Conservation (phyloP, 2,797 vertebrate species). For the Graptemys geographica region DNA sequence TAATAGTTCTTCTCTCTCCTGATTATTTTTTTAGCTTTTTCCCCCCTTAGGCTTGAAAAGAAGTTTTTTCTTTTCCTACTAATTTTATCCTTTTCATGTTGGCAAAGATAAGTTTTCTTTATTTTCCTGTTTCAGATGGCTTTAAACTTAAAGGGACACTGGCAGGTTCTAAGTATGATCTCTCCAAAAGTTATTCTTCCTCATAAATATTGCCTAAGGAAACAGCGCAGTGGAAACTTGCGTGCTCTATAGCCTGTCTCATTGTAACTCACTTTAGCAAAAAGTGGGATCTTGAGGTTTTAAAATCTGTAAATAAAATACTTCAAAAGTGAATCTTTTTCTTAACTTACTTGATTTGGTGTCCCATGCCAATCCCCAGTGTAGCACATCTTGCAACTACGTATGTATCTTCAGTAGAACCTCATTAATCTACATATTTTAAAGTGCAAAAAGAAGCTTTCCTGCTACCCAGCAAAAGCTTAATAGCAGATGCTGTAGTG, state of each 20-base stretch:
- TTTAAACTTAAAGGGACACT: not conserved
- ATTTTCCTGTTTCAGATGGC: not conserved
- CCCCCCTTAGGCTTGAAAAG: not conserved
- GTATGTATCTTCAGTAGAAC: fast-evolving
- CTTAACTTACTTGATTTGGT: not conserved
- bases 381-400: not conserved
- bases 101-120: not conserved
- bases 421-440: fast-evolving
- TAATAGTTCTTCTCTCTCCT: not conserved
- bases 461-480: not conserved
- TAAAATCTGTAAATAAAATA: not conserved
- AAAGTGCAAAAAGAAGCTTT: not conserved
- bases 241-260: not conserved
- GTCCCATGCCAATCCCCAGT: not conserved
- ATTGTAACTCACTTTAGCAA: not conserved
- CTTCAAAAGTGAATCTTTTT: not conserved
- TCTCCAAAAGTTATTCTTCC: not conserved
- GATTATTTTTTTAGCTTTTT: not conserved
- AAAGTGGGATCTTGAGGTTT: not conserved
- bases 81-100: not conserved
- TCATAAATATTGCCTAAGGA: not conserved
- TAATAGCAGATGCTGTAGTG: not conserved
- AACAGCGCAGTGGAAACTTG: not conserved
- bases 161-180: not conserved
- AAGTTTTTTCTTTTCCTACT: not conserved